Evolutionary conservation across 2,113 vertebrate genomes (phyloP).

Genomic region (Meles meles): DNA sequence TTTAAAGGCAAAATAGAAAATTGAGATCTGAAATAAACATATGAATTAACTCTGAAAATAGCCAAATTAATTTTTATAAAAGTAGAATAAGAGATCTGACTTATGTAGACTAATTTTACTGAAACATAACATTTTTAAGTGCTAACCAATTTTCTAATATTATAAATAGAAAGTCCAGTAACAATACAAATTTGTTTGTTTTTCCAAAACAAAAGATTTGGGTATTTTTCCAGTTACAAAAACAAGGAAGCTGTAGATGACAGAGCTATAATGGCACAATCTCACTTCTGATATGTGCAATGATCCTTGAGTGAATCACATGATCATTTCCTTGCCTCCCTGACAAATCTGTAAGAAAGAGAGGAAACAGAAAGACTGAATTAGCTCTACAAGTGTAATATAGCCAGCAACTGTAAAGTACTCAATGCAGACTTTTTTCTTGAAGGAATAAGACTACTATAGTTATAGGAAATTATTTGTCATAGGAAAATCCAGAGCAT

Average conservation of each 20-base stretch:
- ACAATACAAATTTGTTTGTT: background rate
- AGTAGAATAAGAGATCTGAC: constrained; percentile 63
- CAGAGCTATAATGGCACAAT: background rate
- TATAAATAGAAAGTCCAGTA: background rate
- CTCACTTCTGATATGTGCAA: background rate
- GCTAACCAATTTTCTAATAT: constrained; percentile 3
- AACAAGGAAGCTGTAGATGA: background rate
- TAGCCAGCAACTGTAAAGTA: background rate
- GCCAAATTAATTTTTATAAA: constrained; percentile 74
- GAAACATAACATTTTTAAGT: constrained; percentile 38
- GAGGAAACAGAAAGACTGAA: background rate
- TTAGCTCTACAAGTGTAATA: background rate
- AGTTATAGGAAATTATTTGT: background rate
- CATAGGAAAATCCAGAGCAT: background rate
- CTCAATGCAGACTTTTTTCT: background rate
- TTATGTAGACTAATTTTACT: constrained; percentile 62
- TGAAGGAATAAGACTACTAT: background rate
- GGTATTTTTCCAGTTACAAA: background rate
- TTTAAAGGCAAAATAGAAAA: constrained; percentile 71
- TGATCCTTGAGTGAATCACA: background rate
- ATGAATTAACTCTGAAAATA: constrained; percentile 73
- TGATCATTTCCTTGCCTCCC: background rate
- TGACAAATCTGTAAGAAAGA: constrained; percentile 16
- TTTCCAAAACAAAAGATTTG: background rate
- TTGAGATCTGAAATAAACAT: constrained; percentile 69